Base-by-base conservation (phyloP, 2,888 invertebrate genomes). In the Watsonalla cultraria region DNA sequence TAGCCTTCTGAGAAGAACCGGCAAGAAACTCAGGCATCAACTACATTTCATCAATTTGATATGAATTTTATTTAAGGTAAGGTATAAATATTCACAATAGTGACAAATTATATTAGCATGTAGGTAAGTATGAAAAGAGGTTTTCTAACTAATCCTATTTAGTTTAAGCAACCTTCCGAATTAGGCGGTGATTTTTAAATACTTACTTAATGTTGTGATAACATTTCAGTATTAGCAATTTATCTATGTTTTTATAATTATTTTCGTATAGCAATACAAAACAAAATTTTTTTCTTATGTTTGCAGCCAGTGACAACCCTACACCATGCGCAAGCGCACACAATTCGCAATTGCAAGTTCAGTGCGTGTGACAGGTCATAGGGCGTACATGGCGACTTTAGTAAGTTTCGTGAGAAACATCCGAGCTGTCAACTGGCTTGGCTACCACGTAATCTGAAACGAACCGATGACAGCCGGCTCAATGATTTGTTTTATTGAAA, bases 331-430 rank as follows among this genome's bases (percentile, higher is more conserved):
- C 63, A 58, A 37, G 57, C 61, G 64, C 63, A 68, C 62, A 67
- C 65, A 53, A 54, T 55, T 52, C 47, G 50, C 51, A 34, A 48
- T 39, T 54, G 56, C 60, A 52, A 61, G 68, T 62, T 73, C 73
- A 71, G 72, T 72, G 69, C 65, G 64, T 63, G 64, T 72, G 80
- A 78, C 80, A 82, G 82, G 84, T 82, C 82, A 75, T 70, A 63
- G 77, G 74, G 74, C 49, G 49, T 14, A 39, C 37, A 72, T 66
- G 62, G 56, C 58, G 8, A 42, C 42, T 42, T 42, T 57, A 54
- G 55, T 70, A 74, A 77, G 78, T 82, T 82, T 73, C 84, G 86
- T 86, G 86, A 82, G 86, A 86, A 84, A 71, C 57, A 54, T 56
- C 54, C 61, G 13, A 45, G 51, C 50, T 45, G 52, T 45, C 51